Evolutionary conservation across 35 echinoderm and acorn worm species (phyloP).

Genomic region (Stichopus chloronotus): DNA sequence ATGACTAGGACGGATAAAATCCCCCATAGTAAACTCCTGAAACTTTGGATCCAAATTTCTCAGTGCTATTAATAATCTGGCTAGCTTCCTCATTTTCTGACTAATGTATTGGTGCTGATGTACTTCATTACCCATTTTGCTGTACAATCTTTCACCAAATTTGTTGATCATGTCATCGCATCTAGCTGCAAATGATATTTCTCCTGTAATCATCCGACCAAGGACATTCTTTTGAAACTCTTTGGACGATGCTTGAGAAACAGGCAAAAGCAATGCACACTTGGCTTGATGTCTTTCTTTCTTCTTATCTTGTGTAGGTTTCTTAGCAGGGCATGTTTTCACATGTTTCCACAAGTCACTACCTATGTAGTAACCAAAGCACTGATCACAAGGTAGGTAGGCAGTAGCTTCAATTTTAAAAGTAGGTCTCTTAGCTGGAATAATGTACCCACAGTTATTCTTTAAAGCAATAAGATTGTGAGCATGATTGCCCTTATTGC

Average conservation of each 20-base stretch:
- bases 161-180: slow-evolving; percentile 69
- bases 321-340: slow-evolving; percentile 50
- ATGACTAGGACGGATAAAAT: slow-evolving; percentile 56
- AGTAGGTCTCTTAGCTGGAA: slow-evolving; percentile 66
- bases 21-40: not conserved
- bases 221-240: slow-evolving; percentile 54
- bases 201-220: slow-evolving; percentile 44
- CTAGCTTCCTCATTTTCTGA: slow-evolving; percentile 75
- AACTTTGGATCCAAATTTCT: slow-evolving; percentile 19
- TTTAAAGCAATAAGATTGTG: slow-evolving; percentile 69
- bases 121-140: slow-evolving; percentile 9
- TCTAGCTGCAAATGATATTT: slow-evolving; percentile 42
- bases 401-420: slow-evolving; percentile 21
- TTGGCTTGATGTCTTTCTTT: slow-evolving; percentile 38
- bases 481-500: slow-evolving; percentile 79
- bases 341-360: slow-evolving; percentile 66
- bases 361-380: slow-evolving; percentile 62
- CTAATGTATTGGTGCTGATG: slow-evolving; percentile 56
- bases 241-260: slow-evolving; percentile 10
- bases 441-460: slow-evolving; percentile 44
- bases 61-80: slow-evolving; percentile 37
- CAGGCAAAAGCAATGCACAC: slow-evolving; percentile 61
- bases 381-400: slow-evolving; percentile 64
- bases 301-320: not conserved
- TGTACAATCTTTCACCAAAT: slow-evolving; percentile 46